These are phyloP conservation scores for Saimiri boliviensis DNA, from an alignment of 2,113 vertebrate genomes.

Conservation along the genomic window DNA sequence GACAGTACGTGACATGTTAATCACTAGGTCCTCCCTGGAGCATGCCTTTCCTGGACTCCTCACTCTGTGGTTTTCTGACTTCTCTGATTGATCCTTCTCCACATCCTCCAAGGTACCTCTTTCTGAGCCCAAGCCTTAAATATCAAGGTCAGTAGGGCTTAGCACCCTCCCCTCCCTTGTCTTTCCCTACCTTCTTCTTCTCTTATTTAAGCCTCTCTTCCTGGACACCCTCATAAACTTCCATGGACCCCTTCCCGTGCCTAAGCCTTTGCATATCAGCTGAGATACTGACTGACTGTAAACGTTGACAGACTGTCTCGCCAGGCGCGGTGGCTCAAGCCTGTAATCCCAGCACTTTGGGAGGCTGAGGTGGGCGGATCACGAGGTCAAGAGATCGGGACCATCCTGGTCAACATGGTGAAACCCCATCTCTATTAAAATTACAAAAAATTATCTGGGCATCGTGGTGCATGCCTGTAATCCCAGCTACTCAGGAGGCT, in stretches of 20 bases:
- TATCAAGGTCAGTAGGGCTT: fast-evolving
- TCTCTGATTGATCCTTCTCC: background rate
- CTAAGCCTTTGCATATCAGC: too few relatives aligned
- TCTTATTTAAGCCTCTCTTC: background rate
- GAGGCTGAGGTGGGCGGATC: too few relatives aligned
- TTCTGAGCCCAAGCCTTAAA: background rate
- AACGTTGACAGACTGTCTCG: background rate
- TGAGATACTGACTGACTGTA: background rate
- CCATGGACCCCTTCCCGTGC: fast-evolving
- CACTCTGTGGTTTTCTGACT: fast-evolving
- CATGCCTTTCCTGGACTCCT: background rate
- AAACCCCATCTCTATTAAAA: too few relatives aligned
- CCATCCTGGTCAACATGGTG: too few relatives aligned
- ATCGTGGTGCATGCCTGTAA: too few relatives aligned
- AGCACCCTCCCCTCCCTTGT: background rate
- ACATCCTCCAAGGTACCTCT: background rate
- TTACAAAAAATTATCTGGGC: too few relatives aligned
- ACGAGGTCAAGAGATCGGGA: too few relatives aligned
- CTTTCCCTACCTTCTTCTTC: background rate
- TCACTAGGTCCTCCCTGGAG: background rate
- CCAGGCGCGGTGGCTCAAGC: too few relatives aligned
- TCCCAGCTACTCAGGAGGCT: too few relatives aligned
- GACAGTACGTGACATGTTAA: background rate
- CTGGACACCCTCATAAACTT: fast-evolving
- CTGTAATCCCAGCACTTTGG: too few relatives aligned